Base-by-base conservation (phyloP, 2,888 invertebrate genomes). In the Cosmopolites sordidus region DNA sequence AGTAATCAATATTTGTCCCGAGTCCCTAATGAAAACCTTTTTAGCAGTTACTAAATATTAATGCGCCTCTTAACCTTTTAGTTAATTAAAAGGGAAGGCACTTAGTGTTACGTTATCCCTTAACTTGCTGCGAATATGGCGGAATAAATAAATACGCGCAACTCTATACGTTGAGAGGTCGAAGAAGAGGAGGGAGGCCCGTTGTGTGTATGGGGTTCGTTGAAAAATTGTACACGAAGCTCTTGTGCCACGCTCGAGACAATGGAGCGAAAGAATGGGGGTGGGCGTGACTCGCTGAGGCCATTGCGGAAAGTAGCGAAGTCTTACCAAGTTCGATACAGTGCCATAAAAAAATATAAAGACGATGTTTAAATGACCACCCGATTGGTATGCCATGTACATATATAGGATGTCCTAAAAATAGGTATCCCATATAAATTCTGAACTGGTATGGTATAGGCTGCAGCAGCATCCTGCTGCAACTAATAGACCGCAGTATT, bases 31-130 rank as follows among this genome's bases (percentile, higher is more conserved):
- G 54, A 55, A 55, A 55, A 51, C 54, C 54, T 55, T 55, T 55
- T 55, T 55, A 55, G 46, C 50, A 55, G 54, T 55, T 43, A 12
- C 51, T 55, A 55, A 55, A 55, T 55, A 55, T 55, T 55, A 55
- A 55, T 51, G 51, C 45, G 18, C 45, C 51, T 50, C 50, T 55
- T 55, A 51, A 55, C 54, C 54, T 55, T 55, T 55, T 55, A 55
- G 54, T 51, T 55, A 55, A 55, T 55, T 55, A 47, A 49, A 55
- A 50, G 54, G 54, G 54, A 55, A 49, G 49, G 46, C 49, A 43
- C 54, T 54, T 45, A 54, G 49, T 49, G 49, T 45, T 22, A 44
- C 40, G 49, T 54, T 54, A 54, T 50, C 54, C 54, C 54, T 54
- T 43, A 43, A 47, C 41, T 43, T 48, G 41, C 40, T 43, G 38